phyloP scores from a whole-genome alignment of 2,113 vertebrate genomes.

The Shinisaurus crocodilurus region DNA sequence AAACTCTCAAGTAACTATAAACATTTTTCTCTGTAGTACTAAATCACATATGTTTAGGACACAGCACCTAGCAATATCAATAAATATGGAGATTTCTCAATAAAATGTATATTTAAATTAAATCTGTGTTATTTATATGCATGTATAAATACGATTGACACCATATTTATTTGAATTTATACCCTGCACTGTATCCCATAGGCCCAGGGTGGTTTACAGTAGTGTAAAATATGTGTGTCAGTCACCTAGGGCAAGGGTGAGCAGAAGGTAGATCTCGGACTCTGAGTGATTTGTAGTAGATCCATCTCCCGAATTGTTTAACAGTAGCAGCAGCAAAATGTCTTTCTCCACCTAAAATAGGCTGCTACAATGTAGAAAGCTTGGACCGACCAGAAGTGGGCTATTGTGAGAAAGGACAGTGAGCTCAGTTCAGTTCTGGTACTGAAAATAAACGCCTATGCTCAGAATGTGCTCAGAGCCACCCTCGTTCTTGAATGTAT shows the following conservation, averaged over 20 bases:
- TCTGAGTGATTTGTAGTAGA: too few species aligned
- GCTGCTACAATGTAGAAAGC: too few species aligned
- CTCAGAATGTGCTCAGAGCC: too few species aligned
- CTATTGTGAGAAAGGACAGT: too few species aligned
- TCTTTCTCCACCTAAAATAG: too few species aligned
- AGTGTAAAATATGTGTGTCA: neutral
- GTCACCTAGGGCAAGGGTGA: neutral
- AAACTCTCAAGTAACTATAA: slow-evolving; percentile 1
- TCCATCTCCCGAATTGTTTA: too few species aligned
- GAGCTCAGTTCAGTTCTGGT: too few species aligned
- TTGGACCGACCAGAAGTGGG: too few species aligned
- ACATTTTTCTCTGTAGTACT: slow-evolving; percentile 13
- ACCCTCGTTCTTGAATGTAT: too few species aligned
- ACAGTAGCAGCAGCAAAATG: too few species aligned
- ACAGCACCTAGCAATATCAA: slow-evolving; percentile 2
- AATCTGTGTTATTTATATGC: neutral
- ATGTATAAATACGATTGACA: slow-evolving; percentile 13
- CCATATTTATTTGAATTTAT: slow-evolving; percentile 6
- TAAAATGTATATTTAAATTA: neutral
- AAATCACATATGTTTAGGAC: neutral
- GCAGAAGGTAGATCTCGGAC: neutral
- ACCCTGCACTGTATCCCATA: neutral
- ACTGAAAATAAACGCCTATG: too few species aligned
- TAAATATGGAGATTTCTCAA: slow-evolving; percentile 3
- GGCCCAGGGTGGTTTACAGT: neutral